Base-by-base conservation (phyloP, 1,140 invertebrate genomes). In the Idris sp. region DNA sequence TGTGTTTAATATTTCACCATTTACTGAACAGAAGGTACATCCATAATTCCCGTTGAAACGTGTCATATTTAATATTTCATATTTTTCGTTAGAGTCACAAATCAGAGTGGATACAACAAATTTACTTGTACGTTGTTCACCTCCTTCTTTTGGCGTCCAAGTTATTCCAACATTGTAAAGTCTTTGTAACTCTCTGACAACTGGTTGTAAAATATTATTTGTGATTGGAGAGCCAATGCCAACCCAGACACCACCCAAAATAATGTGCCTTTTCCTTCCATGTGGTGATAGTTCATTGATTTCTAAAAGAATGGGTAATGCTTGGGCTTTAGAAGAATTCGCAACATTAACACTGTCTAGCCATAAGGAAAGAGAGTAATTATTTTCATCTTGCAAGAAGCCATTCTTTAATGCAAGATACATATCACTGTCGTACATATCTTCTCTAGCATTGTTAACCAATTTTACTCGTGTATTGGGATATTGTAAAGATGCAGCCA, bases 31-130 rank as follows among this genome's bases (percentile, higher is more conserved):
- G 31, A 54, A 54, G 0, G 51, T 54, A 15, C 51, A 54, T 2
- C 51, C 51, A 26, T 13, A 4, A n/a, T 41, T 14, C 1, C 51
- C 51, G 19, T 54, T 54, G n/a, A 54, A 54, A 8, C 35, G 35
- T 16, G 13, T 40, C 51, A 54, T 56, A 7, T 43, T 41, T 4
- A 56, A 31, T 11, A 56, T 31, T 0, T 56, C 51, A 0, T 7
- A 56, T 4, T 38, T 28, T 0, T 25, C 15, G 14, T 56, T 26
- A 0, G 51, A 56, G 22, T 56, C 51, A 31, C 51, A 56, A 10
- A 15, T 19, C 19, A 56, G 13, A 13, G 43, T 30, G 13, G 19
- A 41, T 0, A 26, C 43, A 0, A 56, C 9, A 33, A 56, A 56
- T 18, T 10, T 44, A 9, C 54, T 59, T 10, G 11, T 36, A 11